These are phyloP conservation scores for Oceanodroma tethys DNA, from an alignment of 2,113 vertebrate species.

Conservation along the genomic window DNA sequence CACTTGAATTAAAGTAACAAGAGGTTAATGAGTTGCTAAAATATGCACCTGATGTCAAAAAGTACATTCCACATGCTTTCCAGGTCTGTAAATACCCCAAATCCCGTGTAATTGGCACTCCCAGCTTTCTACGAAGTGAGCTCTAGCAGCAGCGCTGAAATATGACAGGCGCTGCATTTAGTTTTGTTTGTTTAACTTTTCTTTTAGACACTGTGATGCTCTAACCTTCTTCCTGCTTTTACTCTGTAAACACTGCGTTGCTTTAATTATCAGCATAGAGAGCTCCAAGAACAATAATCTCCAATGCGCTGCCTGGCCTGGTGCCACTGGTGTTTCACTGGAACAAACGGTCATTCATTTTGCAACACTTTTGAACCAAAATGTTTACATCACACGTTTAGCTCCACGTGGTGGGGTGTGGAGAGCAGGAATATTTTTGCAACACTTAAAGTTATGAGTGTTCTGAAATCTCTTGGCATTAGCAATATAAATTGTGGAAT, in stretches of 20 bases:
- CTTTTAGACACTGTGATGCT: constrained; percentile 26
- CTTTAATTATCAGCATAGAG: constrained; percentile 33
- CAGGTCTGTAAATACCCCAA: neutral
- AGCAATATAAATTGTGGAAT: constrained; percentile 50
- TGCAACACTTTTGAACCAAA: neutral
- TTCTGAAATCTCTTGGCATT: constrained; percentile 62
- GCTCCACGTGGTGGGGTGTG: constrained; percentile 63
- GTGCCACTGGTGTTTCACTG: neutral
- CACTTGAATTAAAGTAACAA: neutral
- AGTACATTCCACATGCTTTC: neutral
- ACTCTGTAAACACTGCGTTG: constrained; percentile 37
- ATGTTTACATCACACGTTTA: constrained; percentile 65
- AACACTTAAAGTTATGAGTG: constrained; percentile 67
- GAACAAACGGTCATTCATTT: constrained; percentile 50
- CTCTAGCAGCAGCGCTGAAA: neutral
- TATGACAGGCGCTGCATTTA: neutral
- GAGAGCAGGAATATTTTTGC: constrained; percentile 52
- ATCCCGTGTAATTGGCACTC: neutral
- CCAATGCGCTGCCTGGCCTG: neutral
- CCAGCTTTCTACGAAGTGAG: neutral
- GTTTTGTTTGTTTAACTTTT: constrained; percentile 60
- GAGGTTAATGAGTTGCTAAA: constrained; percentile 51
- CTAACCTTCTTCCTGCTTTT: constrained; percentile 29
- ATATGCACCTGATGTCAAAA: constrained; percentile 31
- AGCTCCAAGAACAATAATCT: constrained; percentile 69